Base-by-base conservation (phyloP, 2,113 vertebrate species). In the Plotosus lineatus region DNA sequence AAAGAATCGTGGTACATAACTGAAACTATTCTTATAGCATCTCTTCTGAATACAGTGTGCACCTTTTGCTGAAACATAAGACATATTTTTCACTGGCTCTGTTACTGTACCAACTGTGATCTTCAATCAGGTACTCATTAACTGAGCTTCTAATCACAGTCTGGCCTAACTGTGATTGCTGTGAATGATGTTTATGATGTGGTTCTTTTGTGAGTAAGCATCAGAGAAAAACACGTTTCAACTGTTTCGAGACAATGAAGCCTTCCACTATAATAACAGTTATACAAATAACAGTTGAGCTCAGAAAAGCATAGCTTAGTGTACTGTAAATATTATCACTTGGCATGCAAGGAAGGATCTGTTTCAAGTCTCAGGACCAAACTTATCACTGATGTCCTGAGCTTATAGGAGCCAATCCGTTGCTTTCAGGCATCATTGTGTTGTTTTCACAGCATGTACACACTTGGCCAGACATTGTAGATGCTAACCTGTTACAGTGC, bases 301-400 rank as follows among this genome's bases (percentile, higher is more conserved):
- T 44, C 38, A 55, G 72, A 33, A 78, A 83, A 84, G 74, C 55
- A 66, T n/a, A 79, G 75, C 73, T 63, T 77, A 84, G 83, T 80
- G 75, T 77, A 84, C 83, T 80, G 75, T 86, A 76, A 88, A 87
- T 83, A 75, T 86, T 83, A 85, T 75, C 69, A 31, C 75, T 69
- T 14, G 33, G 21, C 10, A 77, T 65, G 78, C 38, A 75, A 77
- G 36, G 48, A 69, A 72, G 46, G 36, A 68, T 75, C 77, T 83
- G 83, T 79, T 69, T 73, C 58, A 31, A 50, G 77, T 77, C 50
- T 19, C 38, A 56, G 44, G 38, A 58, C 38, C 74, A 55, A 53
- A 31, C 26, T 63, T 36, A 42, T 53, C 56, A 63, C 12, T 50
- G 40, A 63, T 68, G 40, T 55, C 53, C 17, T 21, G 60, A 58